These are phyloP conservation scores for Sitta carolinensis DNA, from an alignment of 2,797 vertebrate genomes.

Conservation along the genomic window DNA sequence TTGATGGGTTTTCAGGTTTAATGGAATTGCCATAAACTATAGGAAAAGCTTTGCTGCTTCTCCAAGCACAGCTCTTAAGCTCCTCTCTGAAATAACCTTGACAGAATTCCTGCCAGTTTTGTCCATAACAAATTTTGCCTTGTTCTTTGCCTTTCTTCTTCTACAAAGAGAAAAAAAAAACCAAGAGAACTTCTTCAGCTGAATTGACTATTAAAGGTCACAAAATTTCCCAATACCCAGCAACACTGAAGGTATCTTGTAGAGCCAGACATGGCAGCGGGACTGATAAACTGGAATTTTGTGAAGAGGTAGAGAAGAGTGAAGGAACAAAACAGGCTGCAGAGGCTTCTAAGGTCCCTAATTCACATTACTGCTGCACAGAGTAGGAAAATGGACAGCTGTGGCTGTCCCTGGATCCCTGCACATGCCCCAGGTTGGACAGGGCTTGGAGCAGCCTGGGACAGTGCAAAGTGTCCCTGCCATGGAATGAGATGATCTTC, in stretches of 20 bases:
- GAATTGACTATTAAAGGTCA: neutral
- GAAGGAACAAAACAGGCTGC: neutral
- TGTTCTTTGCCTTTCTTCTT: neutral
- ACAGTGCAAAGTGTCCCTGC: neutral
- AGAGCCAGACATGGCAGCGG: neutral
- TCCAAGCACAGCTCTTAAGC: neutral
- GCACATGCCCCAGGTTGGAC: accelerated
- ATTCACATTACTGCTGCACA: neutral
- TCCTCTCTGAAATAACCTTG: neutral
- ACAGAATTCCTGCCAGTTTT: neutral
- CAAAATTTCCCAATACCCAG: neutral
- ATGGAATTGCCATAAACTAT: neutral
- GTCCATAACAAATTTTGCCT: neutral
- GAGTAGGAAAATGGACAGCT: neutral
- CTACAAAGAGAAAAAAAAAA: neutral
- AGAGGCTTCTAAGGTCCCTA: neutral
- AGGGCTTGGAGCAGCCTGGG: neutral
- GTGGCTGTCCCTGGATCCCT: neutral
- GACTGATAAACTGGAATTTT: neutral
- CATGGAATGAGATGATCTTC: neutral
- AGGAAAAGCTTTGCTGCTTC: neutral
- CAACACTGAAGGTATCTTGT: neutral
- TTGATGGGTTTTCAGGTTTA: neutral
- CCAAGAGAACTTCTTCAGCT: neutral
- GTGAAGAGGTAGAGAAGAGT: neutral